Conservation (phyloP, 2,888 invertebrate genomes). For the Acanthosoma haemorrhoidale region DNA sequence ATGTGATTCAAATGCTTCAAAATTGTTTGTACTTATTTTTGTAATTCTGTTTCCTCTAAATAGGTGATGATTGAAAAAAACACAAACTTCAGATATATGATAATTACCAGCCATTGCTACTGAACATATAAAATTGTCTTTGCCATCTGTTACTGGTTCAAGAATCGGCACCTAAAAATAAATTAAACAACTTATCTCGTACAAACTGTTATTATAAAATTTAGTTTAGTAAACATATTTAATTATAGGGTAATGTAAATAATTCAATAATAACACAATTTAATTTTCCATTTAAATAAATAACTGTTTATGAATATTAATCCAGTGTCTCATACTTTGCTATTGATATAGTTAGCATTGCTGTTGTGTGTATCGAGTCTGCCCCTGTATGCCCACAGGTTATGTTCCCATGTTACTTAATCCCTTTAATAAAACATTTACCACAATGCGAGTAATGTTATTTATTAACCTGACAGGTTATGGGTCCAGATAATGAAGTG, state of each 20-base stretch:
- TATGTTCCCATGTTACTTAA: no score
- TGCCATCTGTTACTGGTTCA: constrained; percentile 87
- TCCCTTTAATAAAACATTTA: no score
- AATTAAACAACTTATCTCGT: background rate
- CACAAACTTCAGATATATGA: constrained; percentile 81
- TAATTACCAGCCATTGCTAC: constrained; percentile 83
- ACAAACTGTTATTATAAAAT: background rate
- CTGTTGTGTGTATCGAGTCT: no score
- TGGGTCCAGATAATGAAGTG: no score
- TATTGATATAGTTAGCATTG: no score
- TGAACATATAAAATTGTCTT: constrained; percentile 86
- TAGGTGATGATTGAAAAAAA: constrained; percentile 83
- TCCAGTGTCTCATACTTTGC: no score
- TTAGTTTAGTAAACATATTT: background rate
- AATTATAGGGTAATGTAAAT: background rate
- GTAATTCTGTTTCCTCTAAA: constrained; percentile 83
- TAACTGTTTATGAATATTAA: no score
- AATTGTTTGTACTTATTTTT: constrained; percentile 65
- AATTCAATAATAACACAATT: background rate
- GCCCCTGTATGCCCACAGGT: no score
- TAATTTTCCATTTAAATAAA: no score
- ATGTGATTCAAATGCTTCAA: constrained; percentile 80
- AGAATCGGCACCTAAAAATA: constrained; percentile 76
- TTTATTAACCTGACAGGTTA: no score
- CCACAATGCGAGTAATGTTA: no score